phyloP scores from a whole-genome alignment of 1,140 invertebrate genomes.

The Bombus affinis region DNA sequence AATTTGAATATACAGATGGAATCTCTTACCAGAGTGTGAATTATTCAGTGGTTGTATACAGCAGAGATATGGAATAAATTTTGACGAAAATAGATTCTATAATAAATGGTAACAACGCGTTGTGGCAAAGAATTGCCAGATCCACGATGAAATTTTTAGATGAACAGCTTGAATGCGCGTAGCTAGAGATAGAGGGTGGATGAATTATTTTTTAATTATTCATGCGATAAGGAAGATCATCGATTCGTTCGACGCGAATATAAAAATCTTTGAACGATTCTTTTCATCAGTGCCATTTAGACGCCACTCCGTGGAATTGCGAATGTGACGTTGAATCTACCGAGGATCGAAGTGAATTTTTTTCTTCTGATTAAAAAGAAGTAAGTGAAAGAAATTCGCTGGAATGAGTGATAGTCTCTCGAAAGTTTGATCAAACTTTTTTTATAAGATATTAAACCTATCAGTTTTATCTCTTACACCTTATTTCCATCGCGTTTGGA shows the following conservation, averaged over 20 bases:
- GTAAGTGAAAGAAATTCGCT: background rate
- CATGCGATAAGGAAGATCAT: background rate
- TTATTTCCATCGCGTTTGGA: too few species aligned
- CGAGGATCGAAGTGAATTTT: background rate
- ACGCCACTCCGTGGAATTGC: background rate
- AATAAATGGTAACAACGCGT: background rate
- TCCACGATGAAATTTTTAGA: background rate
- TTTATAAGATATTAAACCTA: too few species aligned
- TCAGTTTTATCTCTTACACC: too few species aligned
- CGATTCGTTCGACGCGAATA: background rate
- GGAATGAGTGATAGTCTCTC: too few species aligned
- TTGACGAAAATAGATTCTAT: background rate
- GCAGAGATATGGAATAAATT: background rate
- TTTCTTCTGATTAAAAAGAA: background rate
- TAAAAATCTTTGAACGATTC: background rate
- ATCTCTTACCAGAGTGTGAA: background rate
- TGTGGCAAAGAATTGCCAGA: background rate
- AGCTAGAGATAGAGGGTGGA: too few species aligned
- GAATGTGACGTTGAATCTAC: background rate
- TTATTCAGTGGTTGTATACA: background rate
- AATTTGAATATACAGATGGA: background rate
- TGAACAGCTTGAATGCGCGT: background rate
- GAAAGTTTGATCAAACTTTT: too few species aligned
- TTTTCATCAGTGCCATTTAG: background rate
- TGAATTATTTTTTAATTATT: constrained; percentile 6